Base-by-base conservation (phyloP, 2,888 invertebrate genomes). In the Marronus borbonicus region DNA sequence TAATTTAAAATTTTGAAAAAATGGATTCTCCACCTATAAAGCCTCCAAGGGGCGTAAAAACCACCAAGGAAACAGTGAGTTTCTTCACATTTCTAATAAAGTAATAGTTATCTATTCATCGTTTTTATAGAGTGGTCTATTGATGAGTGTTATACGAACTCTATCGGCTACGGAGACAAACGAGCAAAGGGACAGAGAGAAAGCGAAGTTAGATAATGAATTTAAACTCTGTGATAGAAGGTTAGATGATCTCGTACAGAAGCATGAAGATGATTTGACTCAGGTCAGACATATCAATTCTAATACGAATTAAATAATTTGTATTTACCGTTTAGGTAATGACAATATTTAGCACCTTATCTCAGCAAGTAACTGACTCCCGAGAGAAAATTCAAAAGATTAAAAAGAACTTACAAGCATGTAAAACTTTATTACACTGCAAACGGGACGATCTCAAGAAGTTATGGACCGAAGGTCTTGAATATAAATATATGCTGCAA, bases 111-210 rank as follows among this genome's bases (percentile, higher is more conserved):
- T 55, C 4, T 17, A 55, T 36, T 36, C 5, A 24, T 2, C 2
- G 24, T 24, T 20, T 80, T 85, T 85, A 64, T 88, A 96, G 96
- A 95, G 95, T 87, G 95, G 96, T 77, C 91, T 96, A 78, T 90
- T 99, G 83, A 98, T 98, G 93, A 96, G 97, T 78, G 98, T 99
- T 66, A 98, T 99, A 82, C 93, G 98, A 82, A 97, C 98, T 0
- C 89, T 99, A 79, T 98, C 98, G 36, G 95, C 97, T 8, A 97
- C 97, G 90, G 97, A 97, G 88, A 97, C 96, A 3, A 96, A 96
- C 86, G 97, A 97, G 86, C 97, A 98, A 86, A 90, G 96, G 72
- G 96, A 98, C 86, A 94, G 96, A 85, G 98, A 98, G 89, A 97
- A 98, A 85, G 94, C 95, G 0, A 96, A 97, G 86, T 91, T 99